Base-by-base conservation (phyloP, 2,888 invertebrate genomes). In the Ectropis crepuscularia region DNA sequence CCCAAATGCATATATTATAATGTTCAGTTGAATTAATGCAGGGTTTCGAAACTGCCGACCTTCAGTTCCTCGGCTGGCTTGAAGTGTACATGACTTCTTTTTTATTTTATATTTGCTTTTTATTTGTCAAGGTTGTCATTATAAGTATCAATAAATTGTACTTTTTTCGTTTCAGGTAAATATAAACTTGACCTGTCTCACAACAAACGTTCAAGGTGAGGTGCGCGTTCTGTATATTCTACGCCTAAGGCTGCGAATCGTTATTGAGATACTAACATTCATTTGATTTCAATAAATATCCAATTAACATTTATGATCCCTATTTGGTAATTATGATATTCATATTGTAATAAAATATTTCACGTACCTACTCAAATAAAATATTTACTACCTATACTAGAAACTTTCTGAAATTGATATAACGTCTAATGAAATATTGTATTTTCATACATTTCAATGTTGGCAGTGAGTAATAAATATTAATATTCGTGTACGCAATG, bases 141-240 rank as follows among this genome's bases (percentile, higher is more conserved):
- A 55, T 55, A 55, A 70, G 49, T 61, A 63, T 70, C 72, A 67
- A 71, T 78, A 71, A 76, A 53, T 67, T 69, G 50, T 58, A 48
- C 71, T 49, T 69, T 68, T 77, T 89, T 88, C 46, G 89, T 91
- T 91, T 78, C 92, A 91, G 91, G 91, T 91, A 88, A 83, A 74
- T 74, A 68, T 72, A 64, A 69, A 72, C 72, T 69, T 73, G 71
- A 70, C 64, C 66, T 71, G 51, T 68, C 58, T 69, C 73, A 72
- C 79, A 80, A 77, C 77, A 70, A 75, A 78, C 78, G 72, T 80
- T 81, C 79, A 77, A 80, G 89, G 89, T 90, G 89, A 89, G 89
- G 79, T 81, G 53, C 6, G 36, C 12, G 16, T 28, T 49, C 53
- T 16, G 9, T 48, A 43, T 11, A 53, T 12, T 46, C 8, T 36